phyloP scores from a whole-genome alignment of 2,797 vertebrate genomes.

The Adrianichthys oophorus region DNA sequence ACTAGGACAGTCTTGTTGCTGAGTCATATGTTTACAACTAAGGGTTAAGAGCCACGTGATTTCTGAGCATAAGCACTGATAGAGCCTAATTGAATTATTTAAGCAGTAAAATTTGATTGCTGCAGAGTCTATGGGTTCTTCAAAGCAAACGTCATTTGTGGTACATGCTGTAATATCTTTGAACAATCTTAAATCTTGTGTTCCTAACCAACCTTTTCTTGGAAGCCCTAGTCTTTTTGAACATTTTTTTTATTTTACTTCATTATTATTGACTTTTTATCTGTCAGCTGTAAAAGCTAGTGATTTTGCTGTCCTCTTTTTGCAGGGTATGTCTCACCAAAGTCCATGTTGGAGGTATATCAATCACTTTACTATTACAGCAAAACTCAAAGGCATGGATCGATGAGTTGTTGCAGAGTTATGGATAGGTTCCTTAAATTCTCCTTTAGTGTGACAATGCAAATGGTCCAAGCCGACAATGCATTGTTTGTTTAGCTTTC shows the following conservation, averaged over 20 bases:
- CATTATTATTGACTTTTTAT: conserved; percentile 55
- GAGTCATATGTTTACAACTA: conserved; percentile 12
- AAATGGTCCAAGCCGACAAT: conserved; percentile 18
- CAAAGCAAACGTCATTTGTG: conserved; percentile 13
- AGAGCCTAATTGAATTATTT: conserved; percentile 30
- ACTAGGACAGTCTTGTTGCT: neutral
- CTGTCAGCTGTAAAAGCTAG: conserved; percentile 40
- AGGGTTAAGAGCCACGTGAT: conserved; percentile 8
- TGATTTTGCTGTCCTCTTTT: conserved; percentile 59
- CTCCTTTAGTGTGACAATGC: conserved; percentile 19
- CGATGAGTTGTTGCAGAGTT: conserved; percentile 77
- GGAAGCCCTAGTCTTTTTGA: conserved; percentile 44
- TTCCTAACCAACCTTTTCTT: conserved; percentile 52
- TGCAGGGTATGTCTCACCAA: conserved; percentile 48
- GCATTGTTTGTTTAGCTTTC: conserved; percentile 12
- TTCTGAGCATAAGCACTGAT: conserved; percentile 16
- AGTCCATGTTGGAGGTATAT: conserved; percentile 60
- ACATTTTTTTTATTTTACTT: conserved; percentile 11
- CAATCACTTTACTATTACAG: conserved; percentile 79
- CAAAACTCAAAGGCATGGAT: conserved; percentile 70
- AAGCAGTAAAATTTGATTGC: conserved; percentile 24
- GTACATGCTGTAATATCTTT: conserved; percentile 10
- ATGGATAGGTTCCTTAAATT: conserved; percentile 58
- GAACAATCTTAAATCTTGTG: conserved; percentile 20
- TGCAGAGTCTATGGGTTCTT: conserved; percentile 7